Conservation (phyloP, 2,797 vertebrate species). For the Sciurus vulgaris region DNA sequence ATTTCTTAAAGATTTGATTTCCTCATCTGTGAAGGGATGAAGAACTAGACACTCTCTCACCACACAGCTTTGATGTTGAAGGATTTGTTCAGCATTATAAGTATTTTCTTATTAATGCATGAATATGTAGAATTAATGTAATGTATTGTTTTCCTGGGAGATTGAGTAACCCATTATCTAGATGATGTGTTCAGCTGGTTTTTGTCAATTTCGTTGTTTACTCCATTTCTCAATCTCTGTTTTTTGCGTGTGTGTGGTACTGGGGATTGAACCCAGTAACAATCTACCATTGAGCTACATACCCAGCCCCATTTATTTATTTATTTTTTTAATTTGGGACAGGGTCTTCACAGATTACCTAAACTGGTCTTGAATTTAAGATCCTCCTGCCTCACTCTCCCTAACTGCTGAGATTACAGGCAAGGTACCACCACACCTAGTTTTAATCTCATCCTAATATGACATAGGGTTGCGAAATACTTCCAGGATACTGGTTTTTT, state of each 20-base stretch:
- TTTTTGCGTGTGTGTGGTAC: too few species aligned
- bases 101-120: neutral
- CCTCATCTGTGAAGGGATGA: neutral
- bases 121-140: neutral
- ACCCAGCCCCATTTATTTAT: too few species aligned
- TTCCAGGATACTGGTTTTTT: neutral
- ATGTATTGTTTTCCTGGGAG: neutral
- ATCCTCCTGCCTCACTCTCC: too few species aligned
- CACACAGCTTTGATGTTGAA: neutral
- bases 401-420: too few species aligned
- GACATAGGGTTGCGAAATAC: neutral
- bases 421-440: too few species aligned
- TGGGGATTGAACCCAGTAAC: too few species aligned
- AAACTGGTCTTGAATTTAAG: too few species aligned
- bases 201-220: conserved; percentile 34
- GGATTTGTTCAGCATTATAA: neutral
- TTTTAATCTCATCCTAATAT: neutral
- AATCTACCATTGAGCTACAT: too few species aligned
- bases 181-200: neutral
- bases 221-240: neutral
- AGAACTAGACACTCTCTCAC: neutral
- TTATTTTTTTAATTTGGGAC: too few species aligned
- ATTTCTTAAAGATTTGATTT: neutral
- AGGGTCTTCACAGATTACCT: too few species aligned
- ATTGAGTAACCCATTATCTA: neutral